Evolutionary conservation across 2,797 vertebrate species (phyloP).

Genomic region (Oophaga sylvatica): DNA sequence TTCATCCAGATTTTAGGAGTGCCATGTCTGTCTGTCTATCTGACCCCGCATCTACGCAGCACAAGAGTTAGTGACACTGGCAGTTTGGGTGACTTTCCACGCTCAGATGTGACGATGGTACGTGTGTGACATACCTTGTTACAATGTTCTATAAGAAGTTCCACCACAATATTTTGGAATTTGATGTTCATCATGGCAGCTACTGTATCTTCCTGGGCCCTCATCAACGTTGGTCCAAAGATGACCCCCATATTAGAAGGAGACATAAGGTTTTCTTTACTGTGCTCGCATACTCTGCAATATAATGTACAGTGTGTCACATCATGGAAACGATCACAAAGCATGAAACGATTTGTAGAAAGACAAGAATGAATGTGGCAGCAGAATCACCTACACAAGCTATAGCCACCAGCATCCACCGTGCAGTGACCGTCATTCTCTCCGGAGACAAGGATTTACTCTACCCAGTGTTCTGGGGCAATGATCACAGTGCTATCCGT

Average conservation of each 20-base stretch:
- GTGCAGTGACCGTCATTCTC: no score
- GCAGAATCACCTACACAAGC: background rate
- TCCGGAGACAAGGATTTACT: no score
- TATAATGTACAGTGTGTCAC: background rate
- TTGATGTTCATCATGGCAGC: conserved; percentile 99
- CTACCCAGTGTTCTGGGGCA: no score
- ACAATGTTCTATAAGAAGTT: conserved; percentile 94
- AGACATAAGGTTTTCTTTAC: conserved; percentile 90
- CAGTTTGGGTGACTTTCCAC: background rate
- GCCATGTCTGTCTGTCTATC: background rate
- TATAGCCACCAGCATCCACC: background rate
- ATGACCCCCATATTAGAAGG: conserved; percentile 97
- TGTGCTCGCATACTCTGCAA: conserved; percentile 87
- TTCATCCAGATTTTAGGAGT: background rate
- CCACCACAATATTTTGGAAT: conserved; percentile 96
- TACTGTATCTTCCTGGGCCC: conserved; percentile 94
- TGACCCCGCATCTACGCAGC: no score
- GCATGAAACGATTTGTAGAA: no score
- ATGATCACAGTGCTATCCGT: no score
- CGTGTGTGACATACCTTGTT: conserved; percentile 79
- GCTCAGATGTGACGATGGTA: background rate
- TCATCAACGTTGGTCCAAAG: conserved; percentile 94
- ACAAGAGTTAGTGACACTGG: background rate
- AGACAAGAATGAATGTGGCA: background rate
- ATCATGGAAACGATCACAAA: background rate